Evolutionary conservation across 2,888 invertebrate genomes (phyloP).

Genomic region (Leistus spinibarbis): DNA sequence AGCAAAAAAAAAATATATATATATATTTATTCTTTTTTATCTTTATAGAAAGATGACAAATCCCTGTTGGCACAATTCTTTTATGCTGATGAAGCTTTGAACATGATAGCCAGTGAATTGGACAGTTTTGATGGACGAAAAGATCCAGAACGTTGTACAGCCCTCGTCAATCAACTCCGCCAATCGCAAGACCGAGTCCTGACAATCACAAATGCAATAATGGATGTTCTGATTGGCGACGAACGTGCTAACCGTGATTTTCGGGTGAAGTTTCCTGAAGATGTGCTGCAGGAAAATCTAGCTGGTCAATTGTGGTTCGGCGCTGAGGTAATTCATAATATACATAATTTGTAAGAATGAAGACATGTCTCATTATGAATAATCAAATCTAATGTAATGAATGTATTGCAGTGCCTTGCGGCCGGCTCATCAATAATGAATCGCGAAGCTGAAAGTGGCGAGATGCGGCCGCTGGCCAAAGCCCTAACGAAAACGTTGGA

Average conservation of each 20-base stretch:
- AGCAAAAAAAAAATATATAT: neutral
- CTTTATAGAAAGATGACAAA: slow-evolving; percentile 85
- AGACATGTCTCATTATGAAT: too few relatives aligned
- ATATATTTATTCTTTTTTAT: neutral
- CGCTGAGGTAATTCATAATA: slow-evolving; percentile 90
- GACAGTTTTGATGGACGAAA: slow-evolving; percentile 99
- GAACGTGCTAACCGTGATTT: slow-evolving; percentile 93
- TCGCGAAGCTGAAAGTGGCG: slow-evolving; percentile 92
- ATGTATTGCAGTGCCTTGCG: slow-evolving; percentile 85
- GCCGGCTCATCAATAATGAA: slow-evolving; percentile 99
- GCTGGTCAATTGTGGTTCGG: slow-evolving; percentile 99
- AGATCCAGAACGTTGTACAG: slow-evolving; percentile 95
- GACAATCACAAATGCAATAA: slow-evolving; percentile 91
- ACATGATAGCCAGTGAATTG: slow-evolving; percentile 92
- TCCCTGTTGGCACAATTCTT: slow-evolving; percentile 95
- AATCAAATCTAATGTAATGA: neutral
- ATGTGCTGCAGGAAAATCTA: slow-evolving; percentile 96
- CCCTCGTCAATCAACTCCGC: slow-evolving; percentile 91
- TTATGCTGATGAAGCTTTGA: slow-evolving; percentile 96
- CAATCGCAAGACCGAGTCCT: slow-evolving; percentile 92
- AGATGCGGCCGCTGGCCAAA: slow-evolving; percentile 95
- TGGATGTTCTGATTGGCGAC: slow-evolving; percentile 88
- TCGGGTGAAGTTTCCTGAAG: slow-evolving; percentile 98
- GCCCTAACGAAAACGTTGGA: slow-evolving; percentile 96
- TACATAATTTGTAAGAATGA: too few relatives aligned